phyloP scores from a whole-genome alignment of 2,888 invertebrate species.

The Rhagonycha lutea region DNA sequence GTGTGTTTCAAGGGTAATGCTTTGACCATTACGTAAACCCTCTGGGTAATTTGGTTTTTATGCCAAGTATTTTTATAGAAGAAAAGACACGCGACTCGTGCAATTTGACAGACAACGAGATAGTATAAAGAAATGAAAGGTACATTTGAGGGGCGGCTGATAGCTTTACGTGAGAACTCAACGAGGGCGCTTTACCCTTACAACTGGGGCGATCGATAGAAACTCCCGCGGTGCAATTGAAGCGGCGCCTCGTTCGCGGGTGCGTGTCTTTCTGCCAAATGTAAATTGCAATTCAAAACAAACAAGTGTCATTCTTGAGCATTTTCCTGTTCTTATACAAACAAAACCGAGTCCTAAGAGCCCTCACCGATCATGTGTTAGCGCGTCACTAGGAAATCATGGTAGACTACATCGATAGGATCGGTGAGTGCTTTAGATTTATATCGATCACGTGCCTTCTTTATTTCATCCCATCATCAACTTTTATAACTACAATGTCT shows the following conservation, averaged over 20 bases:
- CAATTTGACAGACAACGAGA: slow-evolving; percentile 30
- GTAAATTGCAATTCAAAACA: slow-evolving; percentile 44
- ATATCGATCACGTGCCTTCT: slow-evolving; percentile 38
- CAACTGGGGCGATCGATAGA: slow-evolving; percentile 71
- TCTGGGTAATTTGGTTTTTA: slow-evolving; percentile 27
- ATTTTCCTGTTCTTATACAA: slow-evolving; percentile 26
- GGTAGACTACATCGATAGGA: slow-evolving; percentile 51
- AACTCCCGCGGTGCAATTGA: slow-evolving; percentile 49
- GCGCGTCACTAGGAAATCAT: slow-evolving; percentile 34
- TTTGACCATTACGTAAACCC: slow-evolving; percentile 46
- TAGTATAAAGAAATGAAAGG: slow-evolving; percentile 33
- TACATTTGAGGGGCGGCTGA: slow-evolving; percentile 35
- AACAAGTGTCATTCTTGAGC: slow-evolving; percentile 41
- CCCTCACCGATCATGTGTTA: slow-evolving; percentile 36
- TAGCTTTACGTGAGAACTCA: slow-evolving; percentile 46
- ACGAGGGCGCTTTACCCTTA: slow-evolving; percentile 54
- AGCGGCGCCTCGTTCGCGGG: slow-evolving; percentile 52
- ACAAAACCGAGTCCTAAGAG: slow-evolving; percentile 27
- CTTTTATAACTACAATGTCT: slow-evolving; percentile 31
- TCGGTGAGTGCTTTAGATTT: slow-evolving; percentile 46
- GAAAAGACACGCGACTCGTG: slow-evolving; percentile 22
- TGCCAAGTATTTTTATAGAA: slow-evolving; percentile 31
- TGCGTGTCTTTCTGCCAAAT: slow-evolving; percentile 54
- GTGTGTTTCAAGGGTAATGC: slow-evolving; percentile 9
- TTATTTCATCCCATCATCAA: slow-evolving; percentile 33